These are phyloP conservation scores for Hecatera dysodea DNA, from an alignment of 2,888 invertebrate species.

Conservation along the genomic window DNA sequence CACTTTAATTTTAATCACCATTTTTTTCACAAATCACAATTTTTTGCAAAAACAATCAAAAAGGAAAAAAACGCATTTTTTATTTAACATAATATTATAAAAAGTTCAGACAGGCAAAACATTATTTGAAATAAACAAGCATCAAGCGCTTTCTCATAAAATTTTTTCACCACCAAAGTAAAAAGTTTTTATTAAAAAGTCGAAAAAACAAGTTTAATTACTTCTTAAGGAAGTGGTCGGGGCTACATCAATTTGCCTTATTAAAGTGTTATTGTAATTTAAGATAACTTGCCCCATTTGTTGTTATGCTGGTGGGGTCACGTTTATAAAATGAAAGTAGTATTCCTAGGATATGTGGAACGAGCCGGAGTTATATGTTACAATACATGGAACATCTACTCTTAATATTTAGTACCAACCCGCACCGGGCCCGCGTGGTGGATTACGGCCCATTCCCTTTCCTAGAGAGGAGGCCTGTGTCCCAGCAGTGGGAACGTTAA, in stretches of 20 bases:
- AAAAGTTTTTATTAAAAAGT: constrained; percentile 87
- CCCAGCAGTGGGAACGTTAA: no score
- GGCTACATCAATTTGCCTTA: constrained; percentile 80
- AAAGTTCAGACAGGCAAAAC: constrained; percentile 58
- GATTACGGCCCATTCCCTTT: no score
- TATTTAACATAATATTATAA: constrained; percentile 1
- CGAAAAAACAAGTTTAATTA: constrained; percentile 86
- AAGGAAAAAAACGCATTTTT: neutral
- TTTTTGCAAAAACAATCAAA: no score
- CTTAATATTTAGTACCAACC: no score
- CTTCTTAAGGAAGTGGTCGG: constrained; percentile 70
- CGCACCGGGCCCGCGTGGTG: no score
- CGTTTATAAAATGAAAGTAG: neutral
- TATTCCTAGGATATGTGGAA: neutral
- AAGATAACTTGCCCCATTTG: constrained; percentile 64
- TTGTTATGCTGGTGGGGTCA: constrained; percentile 32
- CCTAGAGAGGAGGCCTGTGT: no score
- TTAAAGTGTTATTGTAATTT: constrained; percentile 80
- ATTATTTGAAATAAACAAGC: constrained; percentile 66
- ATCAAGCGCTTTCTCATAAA: constrained; percentile 52
- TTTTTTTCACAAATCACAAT: no score
- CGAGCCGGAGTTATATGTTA: no score
- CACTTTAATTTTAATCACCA: no score
- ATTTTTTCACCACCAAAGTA: constrained; percentile 74
- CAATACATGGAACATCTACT: no score